Evolutionary conservation across 2,113 vertebrate genomes (phyloP), one percentile per base, ranked within the genome.

Genomic region (Antechinus flavipes): DNA sequence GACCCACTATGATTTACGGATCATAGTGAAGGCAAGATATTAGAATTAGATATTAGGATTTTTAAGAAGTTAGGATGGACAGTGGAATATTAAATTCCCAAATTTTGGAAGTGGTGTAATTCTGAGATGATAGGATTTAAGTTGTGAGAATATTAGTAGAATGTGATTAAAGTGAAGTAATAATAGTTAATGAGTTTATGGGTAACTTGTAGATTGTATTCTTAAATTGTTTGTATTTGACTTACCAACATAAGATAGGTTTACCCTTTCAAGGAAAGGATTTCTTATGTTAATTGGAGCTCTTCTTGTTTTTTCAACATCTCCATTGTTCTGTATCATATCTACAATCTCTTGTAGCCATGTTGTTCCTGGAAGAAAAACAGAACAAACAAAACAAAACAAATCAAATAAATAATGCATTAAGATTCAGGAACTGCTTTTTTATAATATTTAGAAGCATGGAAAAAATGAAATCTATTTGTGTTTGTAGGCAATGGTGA

Each of bases 311-410:
- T 96, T 97, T 54, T 97, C 94, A 50, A 93, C 16, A 6, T 97
- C 97, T 22, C 98, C 99, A 1, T 98, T 96, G 58, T 98, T 97
- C 68, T 97, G 91, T 91, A 99, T 98, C 95, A 99, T 97, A 94
- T 99, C 99, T 7, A 99, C 96, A 84, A 99, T 99, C 97, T 99
- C 99, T 96, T 99, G 99, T 3, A 98, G 98, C 99, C 99, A 99
- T 0, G 99, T 99, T 56, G 99, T 99, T 35, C 99, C 99, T 99
- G 56, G 50, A 46, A 47, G 22, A 1, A 54, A 90, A 47, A 52
- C 50, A 52, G 50, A 52, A 52, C 50, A 52, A 52, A 52, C 8
- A 52, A 52, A 52, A 52, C 9, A 35, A 35, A 35, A 35, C 76
- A 46, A 89, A 93, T 2, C 26, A 58, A 58, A 52, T 52, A 52